These are phyloP conservation scores for Platycheirus albimanus DNA, from an alignment of 2,888 invertebrate genomes.

Conservation along the genomic window DNA sequence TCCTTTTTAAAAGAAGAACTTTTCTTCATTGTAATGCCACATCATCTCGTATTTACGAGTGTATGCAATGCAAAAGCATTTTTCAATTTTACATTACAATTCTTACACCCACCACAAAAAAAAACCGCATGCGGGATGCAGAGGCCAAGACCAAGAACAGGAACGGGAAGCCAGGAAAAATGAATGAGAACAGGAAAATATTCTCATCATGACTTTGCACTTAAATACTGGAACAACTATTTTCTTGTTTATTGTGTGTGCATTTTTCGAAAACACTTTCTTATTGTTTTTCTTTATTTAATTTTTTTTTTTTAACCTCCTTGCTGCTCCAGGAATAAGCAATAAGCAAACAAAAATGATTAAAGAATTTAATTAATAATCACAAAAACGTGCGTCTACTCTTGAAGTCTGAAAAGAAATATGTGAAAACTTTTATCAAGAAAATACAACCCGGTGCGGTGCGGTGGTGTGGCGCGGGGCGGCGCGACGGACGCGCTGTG, in stretches of 20 bases:
- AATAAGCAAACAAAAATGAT: neutral
- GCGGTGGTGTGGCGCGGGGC: too few relatives aligned
- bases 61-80: constrained; percentile 36
- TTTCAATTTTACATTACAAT: constrained; percentile 39
- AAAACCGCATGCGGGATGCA: neutral
- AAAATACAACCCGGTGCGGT: neutral
- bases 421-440: constrained; percentile 38
- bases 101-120: neutral
- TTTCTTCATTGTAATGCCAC: constrained; percentile 44
- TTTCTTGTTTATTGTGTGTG: constrained; percentile 38
- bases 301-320: neutral
- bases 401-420: constrained; percentile 18
- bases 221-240: constrained; percentile 51
- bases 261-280: constrained; percentile 10
- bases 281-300: neutral
- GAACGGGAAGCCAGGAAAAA: neutral
- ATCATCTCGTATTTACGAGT: constrained; percentile 12
- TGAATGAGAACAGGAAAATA: constrained; percentile 44
- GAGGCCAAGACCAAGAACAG: too few relatives aligned
- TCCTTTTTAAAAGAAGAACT: constrained; percentile 32
- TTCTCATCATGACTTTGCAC: constrained; percentile 55
- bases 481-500: too few relatives aligned
- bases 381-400: constrained; percentile 31
- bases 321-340: neutral
- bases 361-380: constrained; percentile 64